Percentiles rank a stretch among this genome's conserved stretches.
phyloP scores from a whole-genome alignment of 1,140 invertebrate species.

The Drosophila equinoxialis region DNA sequence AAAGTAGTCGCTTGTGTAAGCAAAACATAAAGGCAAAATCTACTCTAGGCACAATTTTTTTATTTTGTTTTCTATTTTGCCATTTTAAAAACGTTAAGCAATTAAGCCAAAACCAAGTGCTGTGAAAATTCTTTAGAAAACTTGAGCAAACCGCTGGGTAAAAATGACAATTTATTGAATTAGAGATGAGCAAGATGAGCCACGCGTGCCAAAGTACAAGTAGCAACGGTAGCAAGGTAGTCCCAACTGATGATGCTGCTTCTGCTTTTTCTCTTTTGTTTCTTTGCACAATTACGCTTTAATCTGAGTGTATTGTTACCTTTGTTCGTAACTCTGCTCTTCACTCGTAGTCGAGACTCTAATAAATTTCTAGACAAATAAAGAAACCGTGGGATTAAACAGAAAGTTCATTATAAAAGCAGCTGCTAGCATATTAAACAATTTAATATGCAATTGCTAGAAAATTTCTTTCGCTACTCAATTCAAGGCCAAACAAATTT shows the following conservation, averaged over 20 bases:
- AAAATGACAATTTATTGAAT: conserved; percentile 10
- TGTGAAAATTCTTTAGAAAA: neutral
- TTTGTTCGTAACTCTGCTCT: neutral
- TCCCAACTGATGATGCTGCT: no score
- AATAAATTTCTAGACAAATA: conserved; percentile 30
- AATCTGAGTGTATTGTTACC: neutral
- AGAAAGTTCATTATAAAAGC: conserved; percentile 46
- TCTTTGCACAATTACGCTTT: neutral
- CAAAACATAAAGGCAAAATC: neutral
- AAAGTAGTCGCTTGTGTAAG: neutral
- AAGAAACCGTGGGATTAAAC: conserved; percentile 14
- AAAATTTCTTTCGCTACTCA: conserved; percentile 61
- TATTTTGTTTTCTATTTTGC: neutral
- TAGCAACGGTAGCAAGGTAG: neutral
- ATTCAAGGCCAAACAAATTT: conserved; percentile 29
- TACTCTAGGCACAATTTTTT: neutral
- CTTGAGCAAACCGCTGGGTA: neutral
- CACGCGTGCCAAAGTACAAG: neutral
- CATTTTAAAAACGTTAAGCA: neutral
- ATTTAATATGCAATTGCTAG: conserved; percentile 69
- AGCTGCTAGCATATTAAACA: conserved; percentile 13
- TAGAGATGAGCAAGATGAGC: neutral
- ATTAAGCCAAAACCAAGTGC: conserved; percentile 3
- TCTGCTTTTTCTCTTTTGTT: neutral
- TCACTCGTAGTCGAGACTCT: neutral